Evolutionary conservation across 1,140 invertebrate species (phyloP), one percentile per base, ranked within the genome.

Genomic region (Sinonovacula constricta): DNA sequence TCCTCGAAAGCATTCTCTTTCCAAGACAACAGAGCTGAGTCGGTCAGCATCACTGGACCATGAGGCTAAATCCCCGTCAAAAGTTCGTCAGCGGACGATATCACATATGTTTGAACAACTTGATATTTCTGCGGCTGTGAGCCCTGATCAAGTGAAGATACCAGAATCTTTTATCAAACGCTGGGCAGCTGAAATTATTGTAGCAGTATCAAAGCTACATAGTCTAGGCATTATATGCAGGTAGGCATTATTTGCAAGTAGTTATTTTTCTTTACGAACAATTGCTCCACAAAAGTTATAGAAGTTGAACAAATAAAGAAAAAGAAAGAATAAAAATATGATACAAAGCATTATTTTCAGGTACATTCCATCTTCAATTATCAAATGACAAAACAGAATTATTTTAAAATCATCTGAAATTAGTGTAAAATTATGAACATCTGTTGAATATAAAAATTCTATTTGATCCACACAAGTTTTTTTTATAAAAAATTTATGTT

Each of bases 171-270:
- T 92, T 31, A 87, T 94, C 12, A 88, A 91, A 86, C 89, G 91
- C 26, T 96, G 95, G 95, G 92, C 93, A 0, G 94, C 94, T 2
- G 94, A 96, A 89, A 92, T 96, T 28, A 91, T 95, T 28, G 86
- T 94, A 24, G 93, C 94, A 24, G 83, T 96, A 3, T 93, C 95
- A 71, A 91, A 92, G 59, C 90, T 96, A 18, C 95, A 95, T 89
- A 87, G 91, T 45, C 85, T 90, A 33, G 94, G 94, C 1, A 92
- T 94, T 31, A 82, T 90, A 60, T 91, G 90, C 79, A 86, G 88
- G 90, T 94, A 82, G 87, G 85, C 85, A 7, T 49, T 33, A 22
- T 53, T 31, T 26, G 39, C 7, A 45, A 45, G 39, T 45, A 10
- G 39, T 45, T 45, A 10, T 45, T 45, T 45, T 45, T 45, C n/a